Percentiles rank a stretch among this genome's conserved stretches.
phyloP scores from a whole-genome alignment of 2,888 invertebrate species.

The Meloe dianella region DNA sequence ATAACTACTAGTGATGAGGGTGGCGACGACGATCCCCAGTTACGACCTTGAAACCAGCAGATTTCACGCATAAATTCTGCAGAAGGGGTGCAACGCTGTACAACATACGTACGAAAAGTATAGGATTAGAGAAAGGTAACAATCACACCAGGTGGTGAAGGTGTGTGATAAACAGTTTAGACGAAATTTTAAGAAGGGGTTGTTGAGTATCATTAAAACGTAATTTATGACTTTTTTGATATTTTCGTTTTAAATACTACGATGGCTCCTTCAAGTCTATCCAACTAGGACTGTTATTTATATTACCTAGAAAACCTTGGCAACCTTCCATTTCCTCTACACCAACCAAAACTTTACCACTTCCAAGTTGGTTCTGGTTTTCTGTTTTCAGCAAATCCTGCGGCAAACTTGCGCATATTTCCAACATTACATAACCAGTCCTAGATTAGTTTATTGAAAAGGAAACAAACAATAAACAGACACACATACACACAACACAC shows the following conservation, averaged over 20 bases:
- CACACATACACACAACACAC: not conserved
- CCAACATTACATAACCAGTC: not conserved
- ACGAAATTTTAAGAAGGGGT: not conserved
- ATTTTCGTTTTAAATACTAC: too few species aligned
- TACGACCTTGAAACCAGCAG: slow-evolving; percentile 18
- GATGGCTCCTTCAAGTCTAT: slow-evolving; percentile 6
- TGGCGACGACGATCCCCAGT: not conserved
- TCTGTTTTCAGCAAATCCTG: not conserved
- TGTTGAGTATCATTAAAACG: too few species aligned
- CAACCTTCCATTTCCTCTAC: slow-evolving; percentile 12
- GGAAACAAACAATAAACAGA: too few species aligned
- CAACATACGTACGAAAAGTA: too few species aligned
- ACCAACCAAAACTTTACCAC: not conserved
- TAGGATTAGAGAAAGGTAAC: not conserved
- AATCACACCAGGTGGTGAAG: not conserved
- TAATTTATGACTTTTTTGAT: too few species aligned
- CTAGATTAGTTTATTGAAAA: not conserved
- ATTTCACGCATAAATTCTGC: not conserved
- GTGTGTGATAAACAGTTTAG: not conserved
- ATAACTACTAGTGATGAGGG: not conserved
- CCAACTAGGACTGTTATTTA: not conserved
- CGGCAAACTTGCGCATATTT: slow-evolving; percentile 7
- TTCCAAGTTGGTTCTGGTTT: slow-evolving; percentile 3
- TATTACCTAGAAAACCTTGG: slow-evolving; percentile 10
- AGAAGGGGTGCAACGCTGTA: too few species aligned